Conservation (phyloP, 2,797 vertebrate species). For the Knipowitschia caucasica region DNA sequence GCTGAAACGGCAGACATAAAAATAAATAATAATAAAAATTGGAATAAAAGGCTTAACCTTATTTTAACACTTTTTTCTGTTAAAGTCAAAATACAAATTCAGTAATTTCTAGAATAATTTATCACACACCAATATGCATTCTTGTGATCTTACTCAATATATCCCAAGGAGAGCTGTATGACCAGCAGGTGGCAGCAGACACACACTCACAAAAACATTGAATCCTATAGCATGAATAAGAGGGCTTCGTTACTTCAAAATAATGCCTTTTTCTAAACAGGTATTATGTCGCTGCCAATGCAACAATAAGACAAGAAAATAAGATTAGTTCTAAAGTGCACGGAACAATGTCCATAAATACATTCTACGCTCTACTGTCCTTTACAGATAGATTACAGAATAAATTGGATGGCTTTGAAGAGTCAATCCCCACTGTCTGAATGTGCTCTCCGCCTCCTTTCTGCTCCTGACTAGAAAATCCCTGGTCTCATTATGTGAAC, state of each 20-base stretch:
- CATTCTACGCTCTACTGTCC: not conserved
- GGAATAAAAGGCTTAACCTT: too few species aligned
- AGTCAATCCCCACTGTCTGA: constrained; percentile 1
- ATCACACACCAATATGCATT: too few species aligned
- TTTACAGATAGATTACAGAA: not conserved
- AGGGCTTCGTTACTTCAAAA: not conserved
- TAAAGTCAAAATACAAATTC: too few species aligned
- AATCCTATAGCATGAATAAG: not conserved
- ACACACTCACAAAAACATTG: constrained; percentile 15
- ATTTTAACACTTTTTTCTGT: too few species aligned
- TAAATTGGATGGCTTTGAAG: constrained; percentile 3
- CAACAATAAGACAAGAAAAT: not conserved
- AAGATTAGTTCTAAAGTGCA: not conserved
- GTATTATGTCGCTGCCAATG: not conserved
- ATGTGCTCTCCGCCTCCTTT: constrained; percentile 5
- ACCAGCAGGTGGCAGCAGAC: constrained; percentile 70
- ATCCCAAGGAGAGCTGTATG: too few species aligned
- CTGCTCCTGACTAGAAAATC: constrained; percentile 25
- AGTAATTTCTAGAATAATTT: too few species aligned
- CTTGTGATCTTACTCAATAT: not conserved
- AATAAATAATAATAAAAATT: not conserved
- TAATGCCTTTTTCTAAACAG: constrained; percentile 10
- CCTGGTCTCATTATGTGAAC: constrained; percentile 57
- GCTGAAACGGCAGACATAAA: not conserved
- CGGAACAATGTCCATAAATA: not conserved